phyloP scores from a whole-genome alignment of 2,888 invertebrate species.

The Diogma glabrata region DNA sequence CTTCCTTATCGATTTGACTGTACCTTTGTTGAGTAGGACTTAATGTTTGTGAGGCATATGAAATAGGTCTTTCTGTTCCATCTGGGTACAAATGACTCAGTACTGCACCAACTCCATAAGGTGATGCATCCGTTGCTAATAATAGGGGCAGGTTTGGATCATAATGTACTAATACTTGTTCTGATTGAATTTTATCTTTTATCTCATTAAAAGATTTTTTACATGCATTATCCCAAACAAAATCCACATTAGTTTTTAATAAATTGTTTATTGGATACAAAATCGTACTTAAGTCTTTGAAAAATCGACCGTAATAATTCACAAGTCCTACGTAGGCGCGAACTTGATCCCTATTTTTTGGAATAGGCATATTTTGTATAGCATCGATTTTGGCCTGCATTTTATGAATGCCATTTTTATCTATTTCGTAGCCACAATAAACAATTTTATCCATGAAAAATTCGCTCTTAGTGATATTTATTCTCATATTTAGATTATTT shows the following conservation, averaged over 20 bases:
- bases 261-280: constrained; percentile 24
- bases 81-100: constrained; percentile 26
- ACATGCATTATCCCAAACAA: constrained; percentile 21
- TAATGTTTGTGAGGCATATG: constrained; percentile 28
- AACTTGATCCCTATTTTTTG: constrained; percentile 22
- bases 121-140: constrained; percentile 23
- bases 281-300: constrained; percentile 23
- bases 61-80: constrained; percentile 29
- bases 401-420: constrained; percentile 26
- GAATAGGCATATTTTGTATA: constrained; percentile 21
- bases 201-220: constrained; percentile 23
- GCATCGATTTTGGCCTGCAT: constrained; percentile 24
- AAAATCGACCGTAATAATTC: constrained; percentile 27
- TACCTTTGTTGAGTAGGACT: constrained; percentile 23
- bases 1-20: constrained; percentile 24
- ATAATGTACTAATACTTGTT: constrained; percentile 22
- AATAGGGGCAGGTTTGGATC: constrained; percentile 22
- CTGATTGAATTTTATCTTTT: constrained; percentile 22
- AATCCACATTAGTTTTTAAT: constrained; percentile 20
- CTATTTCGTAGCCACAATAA: constrained; percentile 25
- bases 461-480: no score
- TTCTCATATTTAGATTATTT: no score
- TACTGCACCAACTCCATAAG: constrained; percentile 25
- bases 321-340: constrained; percentile 24
- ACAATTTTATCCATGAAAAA: neutral